Evolutionary conservation across 2,797 vertebrate species (phyloP).

Genomic region (Podarcis lilfordi): DNA sequence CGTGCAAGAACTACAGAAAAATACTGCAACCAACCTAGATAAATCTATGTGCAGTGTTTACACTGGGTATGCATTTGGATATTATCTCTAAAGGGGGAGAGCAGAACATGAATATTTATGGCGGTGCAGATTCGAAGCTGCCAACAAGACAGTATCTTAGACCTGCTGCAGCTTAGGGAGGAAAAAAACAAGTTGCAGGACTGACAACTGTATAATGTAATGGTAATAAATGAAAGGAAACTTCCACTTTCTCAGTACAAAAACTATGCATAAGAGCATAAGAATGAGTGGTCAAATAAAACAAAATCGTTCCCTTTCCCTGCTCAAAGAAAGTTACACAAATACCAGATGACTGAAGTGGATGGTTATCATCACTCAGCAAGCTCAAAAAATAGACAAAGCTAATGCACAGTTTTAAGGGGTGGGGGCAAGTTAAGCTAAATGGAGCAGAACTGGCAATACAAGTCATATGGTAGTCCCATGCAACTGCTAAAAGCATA

Average conservation of each 20-base stretch:
- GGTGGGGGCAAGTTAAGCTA: background rate
- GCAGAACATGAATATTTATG: background rate
- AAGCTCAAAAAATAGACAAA: background rate
- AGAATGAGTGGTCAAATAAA: background rate
- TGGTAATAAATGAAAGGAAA: background rate
- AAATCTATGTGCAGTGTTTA: constrained; percentile 3
- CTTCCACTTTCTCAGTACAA: constrained; percentile 1
- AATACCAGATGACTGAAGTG: background rate
- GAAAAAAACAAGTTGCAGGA: background rate
- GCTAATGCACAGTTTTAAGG: background rate
- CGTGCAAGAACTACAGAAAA: background rate
- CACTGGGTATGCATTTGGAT: background rate
- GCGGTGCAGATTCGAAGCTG: background rate
- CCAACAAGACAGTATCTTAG: background rate
- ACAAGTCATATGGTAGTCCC: background rate
- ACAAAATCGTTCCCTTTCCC: background rate
- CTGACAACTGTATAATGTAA: background rate
- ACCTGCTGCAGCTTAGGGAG: background rate
- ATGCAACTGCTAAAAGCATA: constrained; percentile 12
- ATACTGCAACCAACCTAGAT: background rate
- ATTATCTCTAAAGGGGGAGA: background rate
- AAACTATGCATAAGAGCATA: constrained; percentile 5
- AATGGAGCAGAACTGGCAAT: background rate
- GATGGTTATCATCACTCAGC: background rate
- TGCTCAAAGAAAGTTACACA: background rate